These are phyloP conservation scores for Lithophane ornitopus DNA, from an alignment of 2,888 invertebrate species.

Conservation along the genomic window DNA sequence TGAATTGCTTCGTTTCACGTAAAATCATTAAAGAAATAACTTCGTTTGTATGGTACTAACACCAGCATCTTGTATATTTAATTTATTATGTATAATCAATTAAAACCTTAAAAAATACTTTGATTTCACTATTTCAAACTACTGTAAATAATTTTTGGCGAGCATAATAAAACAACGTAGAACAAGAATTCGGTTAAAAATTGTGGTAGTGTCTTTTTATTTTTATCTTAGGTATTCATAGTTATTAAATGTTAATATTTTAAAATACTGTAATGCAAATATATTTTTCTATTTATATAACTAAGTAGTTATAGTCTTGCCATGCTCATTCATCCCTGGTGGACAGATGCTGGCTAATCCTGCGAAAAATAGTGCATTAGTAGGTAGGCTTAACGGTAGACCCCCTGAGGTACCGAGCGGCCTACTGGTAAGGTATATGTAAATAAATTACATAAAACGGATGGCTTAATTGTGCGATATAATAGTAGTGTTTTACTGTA, in stretches of 20 bases:
- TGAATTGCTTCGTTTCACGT: background rate
- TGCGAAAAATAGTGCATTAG: slow-evolving; percentile 41
- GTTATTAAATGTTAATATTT: background rate
- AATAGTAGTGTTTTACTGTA: slow-evolving; percentile 15
- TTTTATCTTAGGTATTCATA: background rate
- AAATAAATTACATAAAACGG: slow-evolving; percentile 1
- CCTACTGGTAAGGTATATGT: slow-evolving; percentile 44
- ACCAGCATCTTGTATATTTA: background rate
- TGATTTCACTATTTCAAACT: background rate
- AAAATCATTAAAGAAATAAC: background rate
- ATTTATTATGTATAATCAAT: background rate
- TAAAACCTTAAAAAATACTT: background rate
- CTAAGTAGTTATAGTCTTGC: slow-evolving; percentile 17
- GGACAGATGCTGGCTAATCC: slow-evolving; percentile 24
- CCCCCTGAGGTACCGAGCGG: slow-evolving; percentile 24
- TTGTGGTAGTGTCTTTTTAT: background rate
- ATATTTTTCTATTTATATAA: slow-evolving; percentile 25
- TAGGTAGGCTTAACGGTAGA: slow-evolving; percentile 36
- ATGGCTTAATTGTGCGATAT: background rate
- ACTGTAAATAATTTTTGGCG: background rate
- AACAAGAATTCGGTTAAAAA: background rate
- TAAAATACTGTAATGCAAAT: background rate
- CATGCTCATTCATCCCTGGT: slow-evolving; percentile 38
- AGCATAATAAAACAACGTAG: background rate
- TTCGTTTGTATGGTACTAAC: background rate